phyloP scores from a whole-genome alignment of 2,888 invertebrate genomes.

The Diplolepis rosae region DNA sequence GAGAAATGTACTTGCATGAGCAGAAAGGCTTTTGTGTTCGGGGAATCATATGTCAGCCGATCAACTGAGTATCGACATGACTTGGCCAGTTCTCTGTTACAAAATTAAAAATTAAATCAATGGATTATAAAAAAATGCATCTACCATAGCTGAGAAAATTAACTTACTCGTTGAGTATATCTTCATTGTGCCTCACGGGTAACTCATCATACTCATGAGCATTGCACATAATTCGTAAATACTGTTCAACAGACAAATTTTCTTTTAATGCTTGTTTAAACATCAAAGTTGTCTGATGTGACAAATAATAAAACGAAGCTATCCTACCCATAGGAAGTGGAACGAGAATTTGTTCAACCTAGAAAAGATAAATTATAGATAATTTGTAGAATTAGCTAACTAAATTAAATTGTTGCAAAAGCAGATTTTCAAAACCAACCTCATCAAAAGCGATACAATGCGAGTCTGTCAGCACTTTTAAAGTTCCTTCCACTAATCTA shows the following conservation, averaged over 20 bases:
- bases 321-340: conserved; percentile 87
- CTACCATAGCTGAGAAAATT: background rate
- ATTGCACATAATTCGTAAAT: conserved; percentile 84
- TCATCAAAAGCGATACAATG: conserved; percentile 87
- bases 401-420: background rate
- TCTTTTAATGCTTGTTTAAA: conserved; percentile 83
- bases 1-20: conserved; percentile 96
- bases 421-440: conserved; percentile 71
- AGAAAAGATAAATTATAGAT: conserved; percentile 20
- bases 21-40: conserved; percentile 95
- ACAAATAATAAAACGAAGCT: conserved; percentile 97
- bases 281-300: conserved; percentile 91
- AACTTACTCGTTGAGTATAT: conserved; percentile 89
- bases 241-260: conserved; percentile 80
- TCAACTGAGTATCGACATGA: conserved; percentile 84
- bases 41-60: conserved; percentile 86
- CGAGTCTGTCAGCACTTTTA: conserved; percentile 83
- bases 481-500: conserved; percentile 84
- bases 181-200: conserved; percentile 98
- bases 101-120: conserved; percentile 32
- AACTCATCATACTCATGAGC: conserved; percentile 93
- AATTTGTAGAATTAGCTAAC: background rate
- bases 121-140: conserved; percentile 16
- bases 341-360: conserved; percentile 61
- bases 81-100: conserved; percentile 85